Evolutionary conservation across 2,888 invertebrate species (phyloP).

Genomic region (Ornithoptera priamus): DNA sequence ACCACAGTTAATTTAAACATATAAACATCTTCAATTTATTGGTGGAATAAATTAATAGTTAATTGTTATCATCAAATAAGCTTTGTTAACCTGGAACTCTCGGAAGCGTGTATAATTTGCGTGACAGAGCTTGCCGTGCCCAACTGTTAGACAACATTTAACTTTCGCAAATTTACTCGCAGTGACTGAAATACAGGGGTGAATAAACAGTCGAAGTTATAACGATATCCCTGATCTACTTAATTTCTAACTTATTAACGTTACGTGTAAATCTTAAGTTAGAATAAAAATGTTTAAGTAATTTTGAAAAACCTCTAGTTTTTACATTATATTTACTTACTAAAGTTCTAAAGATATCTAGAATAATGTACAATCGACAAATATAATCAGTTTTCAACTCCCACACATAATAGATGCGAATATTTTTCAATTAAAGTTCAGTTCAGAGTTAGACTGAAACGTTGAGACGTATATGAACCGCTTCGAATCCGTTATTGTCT

Average conservation of each 20-base stretch:
- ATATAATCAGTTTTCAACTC: background rate
- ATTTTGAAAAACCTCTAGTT: no score
- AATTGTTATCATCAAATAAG: background rate
- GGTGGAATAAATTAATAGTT: background rate
- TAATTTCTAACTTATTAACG: background rate
- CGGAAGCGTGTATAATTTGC: slow-evolving; percentile 53
- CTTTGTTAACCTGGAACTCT: slow-evolving; percentile 12
- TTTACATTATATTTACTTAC: no score
- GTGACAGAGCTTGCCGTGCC: slow-evolving; percentile 68
- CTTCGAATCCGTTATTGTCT: no score
- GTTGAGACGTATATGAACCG: background rate
- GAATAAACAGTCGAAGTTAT: slow-evolving; percentile 49
- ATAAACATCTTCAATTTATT: background rate
- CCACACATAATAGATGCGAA: background rate
- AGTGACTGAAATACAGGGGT: slow-evolving; percentile 49
- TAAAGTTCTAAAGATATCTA: background rate
- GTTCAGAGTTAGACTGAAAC: background rate
- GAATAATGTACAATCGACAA: background rate
- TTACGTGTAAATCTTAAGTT: no score
- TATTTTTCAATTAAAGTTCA: background rate
- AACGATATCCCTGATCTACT: background rate
- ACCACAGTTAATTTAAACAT: background rate
- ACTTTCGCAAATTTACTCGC: slow-evolving; percentile 60
- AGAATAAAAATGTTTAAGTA: no score
- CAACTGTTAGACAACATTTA: slow-evolving; percentile 64